Conservation (phyloP, 2,888 invertebrate species). For the Graphium colonna region DNA sequence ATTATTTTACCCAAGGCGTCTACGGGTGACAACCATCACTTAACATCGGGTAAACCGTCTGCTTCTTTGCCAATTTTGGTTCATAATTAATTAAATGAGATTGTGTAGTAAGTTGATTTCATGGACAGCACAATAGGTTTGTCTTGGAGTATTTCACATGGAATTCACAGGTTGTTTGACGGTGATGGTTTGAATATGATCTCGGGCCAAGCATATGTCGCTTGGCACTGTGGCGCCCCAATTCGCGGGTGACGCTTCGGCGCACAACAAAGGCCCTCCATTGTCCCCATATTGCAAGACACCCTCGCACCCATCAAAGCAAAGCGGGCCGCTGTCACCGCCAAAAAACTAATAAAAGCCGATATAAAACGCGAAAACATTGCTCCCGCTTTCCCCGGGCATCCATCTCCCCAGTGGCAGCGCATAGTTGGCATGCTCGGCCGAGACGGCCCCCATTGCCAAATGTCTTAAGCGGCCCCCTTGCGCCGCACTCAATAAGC, state of each 20-base stretch:
- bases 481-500: constrained; percentile 60
- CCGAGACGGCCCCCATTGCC: constrained; percentile 7
- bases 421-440: constrained; percentile 13
- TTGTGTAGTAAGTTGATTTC: too few relatives aligned
- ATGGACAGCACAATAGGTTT: too few relatives aligned
- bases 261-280: not conserved
- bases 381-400: constrained; percentile 26
- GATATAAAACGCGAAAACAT: constrained; percentile 60
- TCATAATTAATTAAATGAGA: too few relatives aligned
- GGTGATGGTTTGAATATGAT: too few relatives aligned
- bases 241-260: not conserved
- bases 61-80: too few relatives aligned
- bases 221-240: not conserved
- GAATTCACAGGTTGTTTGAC: too few relatives aligned
- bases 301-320: constrained; percentile 30
- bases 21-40: too few relatives aligned
- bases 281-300: constrained; percentile 11
- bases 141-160: too few relatives aligned
- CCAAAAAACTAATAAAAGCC: constrained; percentile 75
- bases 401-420: constrained; percentile 20
- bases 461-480: constrained; percentile 22
- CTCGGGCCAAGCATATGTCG: not conserved
- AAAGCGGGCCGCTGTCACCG: constrained; percentile 46
- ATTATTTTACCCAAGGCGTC: too few relatives aligned
- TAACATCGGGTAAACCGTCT: too few relatives aligned